These are phyloP conservation scores for Eueides isabella DNA, from an alignment of 1,140 invertebrate genomes.

Conservation along the genomic window DNA sequence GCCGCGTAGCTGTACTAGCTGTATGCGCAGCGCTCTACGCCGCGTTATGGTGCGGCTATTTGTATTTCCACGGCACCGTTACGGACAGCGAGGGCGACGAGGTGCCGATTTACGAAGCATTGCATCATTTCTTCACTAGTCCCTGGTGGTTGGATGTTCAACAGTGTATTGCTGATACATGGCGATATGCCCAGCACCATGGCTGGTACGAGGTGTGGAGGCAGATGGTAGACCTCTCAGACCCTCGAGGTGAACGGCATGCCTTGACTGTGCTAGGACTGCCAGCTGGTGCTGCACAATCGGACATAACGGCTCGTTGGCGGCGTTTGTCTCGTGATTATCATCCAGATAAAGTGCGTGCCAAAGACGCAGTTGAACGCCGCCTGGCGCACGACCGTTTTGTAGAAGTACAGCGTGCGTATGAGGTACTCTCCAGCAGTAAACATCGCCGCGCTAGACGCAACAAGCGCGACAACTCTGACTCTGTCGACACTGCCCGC, in stretches of 20 bases:
- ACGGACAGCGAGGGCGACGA: constrained; percentile 94
- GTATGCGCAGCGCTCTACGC: constrained; percentile 87
- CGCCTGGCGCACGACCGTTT: constrained; percentile 91
- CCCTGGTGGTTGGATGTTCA: constrained; percentile 90
- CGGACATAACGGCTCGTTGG: constrained; percentile 93
- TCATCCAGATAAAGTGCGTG: constrained; percentile 93
- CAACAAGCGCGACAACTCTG: constrained; percentile 86
- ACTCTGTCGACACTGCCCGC: constrained; percentile 21
- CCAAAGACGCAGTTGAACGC: constrained; percentile 57
- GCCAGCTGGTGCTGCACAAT: constrained; percentile 87
- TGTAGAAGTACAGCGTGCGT: constrained; percentile 96
- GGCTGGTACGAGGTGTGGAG: constrained; percentile 94
- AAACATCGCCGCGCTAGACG: constrained; percentile 87
- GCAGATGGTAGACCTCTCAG: constrained; percentile 92
- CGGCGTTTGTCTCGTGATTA: constrained; percentile 91
- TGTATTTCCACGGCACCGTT: constrained; percentile 95
- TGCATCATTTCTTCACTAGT: constrained; percentile 95
- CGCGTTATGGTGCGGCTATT: constrained; percentile 88
- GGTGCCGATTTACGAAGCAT: constrained; percentile 92
- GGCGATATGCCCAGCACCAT: constrained; percentile 88
- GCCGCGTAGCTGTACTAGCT: constrained; percentile 82
- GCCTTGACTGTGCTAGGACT: constrained; percentile 75
- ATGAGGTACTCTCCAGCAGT: constrained; percentile 93
- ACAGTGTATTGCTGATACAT: constrained; percentile 89
- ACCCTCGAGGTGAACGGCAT: constrained; percentile 94